Evolutionary conservation across 1,140 invertebrate genomes (phyloP).

Genomic region (Helicoverpa armigera): DNA sequence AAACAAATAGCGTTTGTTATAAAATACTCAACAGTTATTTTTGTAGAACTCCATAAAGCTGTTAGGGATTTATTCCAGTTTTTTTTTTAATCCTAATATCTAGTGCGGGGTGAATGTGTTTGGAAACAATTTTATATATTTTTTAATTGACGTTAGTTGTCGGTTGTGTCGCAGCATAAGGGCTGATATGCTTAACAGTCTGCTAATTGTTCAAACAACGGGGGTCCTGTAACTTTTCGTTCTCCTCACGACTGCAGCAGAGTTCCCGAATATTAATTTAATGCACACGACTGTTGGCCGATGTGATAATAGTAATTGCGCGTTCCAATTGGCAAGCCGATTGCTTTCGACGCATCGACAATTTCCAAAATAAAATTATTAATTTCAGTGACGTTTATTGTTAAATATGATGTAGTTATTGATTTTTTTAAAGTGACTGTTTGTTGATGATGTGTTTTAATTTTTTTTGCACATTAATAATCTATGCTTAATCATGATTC

Average conservation of each 20-base stretch:
- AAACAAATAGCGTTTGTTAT: too few relatives aligned
- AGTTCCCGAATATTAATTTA: constrained; percentile 58
- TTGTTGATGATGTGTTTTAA: constrained; percentile 6
- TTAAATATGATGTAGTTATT: constrained; percentile 14
- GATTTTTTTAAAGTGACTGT: background rate
- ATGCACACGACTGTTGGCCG: constrained; percentile 48
- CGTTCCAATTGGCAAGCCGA: constrained; percentile 37
- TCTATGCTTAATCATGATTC: constrained; percentile 43
- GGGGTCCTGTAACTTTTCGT: background rate
- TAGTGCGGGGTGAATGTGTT: too few relatives aligned
- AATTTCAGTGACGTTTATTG: constrained; percentile 22
- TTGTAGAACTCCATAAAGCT: too few relatives aligned
- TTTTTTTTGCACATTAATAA: background rate
- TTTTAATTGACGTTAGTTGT: background rate
- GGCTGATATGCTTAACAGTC: constrained; percentile 18
- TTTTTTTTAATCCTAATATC: too few relatives aligned
- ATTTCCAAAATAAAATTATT: constrained; percentile 43
- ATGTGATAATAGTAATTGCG: constrained; percentile 60
- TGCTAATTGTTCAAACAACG: constrained; percentile 40
- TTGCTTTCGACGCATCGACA: constrained; percentile 18
- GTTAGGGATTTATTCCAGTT: too few relatives aligned
- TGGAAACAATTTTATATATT: background rate
- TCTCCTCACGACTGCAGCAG: constrained; percentile 6
- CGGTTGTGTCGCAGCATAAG: background rate
- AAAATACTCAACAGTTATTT: too few relatives aligned